phyloP scores from a whole-genome alignment of 2,113 vertebrate genomes.

The Gadus chalcogrammus region DNA sequence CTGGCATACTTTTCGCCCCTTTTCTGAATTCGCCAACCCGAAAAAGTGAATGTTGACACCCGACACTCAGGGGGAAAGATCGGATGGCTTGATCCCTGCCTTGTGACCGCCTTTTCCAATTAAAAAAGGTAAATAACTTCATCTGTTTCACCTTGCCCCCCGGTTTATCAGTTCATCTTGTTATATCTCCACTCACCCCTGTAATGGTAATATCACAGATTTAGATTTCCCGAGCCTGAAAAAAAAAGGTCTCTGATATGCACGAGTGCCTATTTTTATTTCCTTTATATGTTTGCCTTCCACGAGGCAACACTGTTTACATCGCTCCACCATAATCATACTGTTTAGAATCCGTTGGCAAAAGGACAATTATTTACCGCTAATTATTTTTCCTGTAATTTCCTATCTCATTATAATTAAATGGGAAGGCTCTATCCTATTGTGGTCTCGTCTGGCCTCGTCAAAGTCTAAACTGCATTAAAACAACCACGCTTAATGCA shows the following conservation, averaged over 20 bases:
- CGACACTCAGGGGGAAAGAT: slow-evolving; percentile 50
- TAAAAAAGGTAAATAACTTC: slow-evolving; percentile 74
- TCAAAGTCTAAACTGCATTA: neutral
- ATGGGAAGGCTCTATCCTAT: no score
- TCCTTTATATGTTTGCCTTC: slow-evolving; percentile 30
- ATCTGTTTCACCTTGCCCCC: slow-evolving; percentile 60
- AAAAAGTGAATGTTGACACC: slow-evolving; percentile 10
- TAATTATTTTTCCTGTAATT: no score
- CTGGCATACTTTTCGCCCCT: neutral
- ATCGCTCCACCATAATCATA: no score
- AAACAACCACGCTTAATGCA: neutral
- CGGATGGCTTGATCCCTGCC: slow-evolving; percentile 57
- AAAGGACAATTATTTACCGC: no score
- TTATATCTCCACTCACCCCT: slow-evolving; percentile 60
- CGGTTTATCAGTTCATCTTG: slow-evolving; percentile 59
- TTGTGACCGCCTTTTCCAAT: slow-evolving; percentile 75
- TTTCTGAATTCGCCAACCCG: slow-evolving; percentile 35
- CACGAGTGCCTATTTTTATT: slow-evolving; percentile 25
- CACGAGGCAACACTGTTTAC: neutral
- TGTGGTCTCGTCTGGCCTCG: slow-evolving; percentile 4
- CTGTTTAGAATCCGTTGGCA: no score
- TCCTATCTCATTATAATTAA: no score
- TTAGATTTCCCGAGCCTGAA: slow-evolving; percentile 44
- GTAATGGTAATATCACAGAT: slow-evolving; percentile 56
- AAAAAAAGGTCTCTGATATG: slow-evolving; percentile 43